phyloP scores from a whole-genome alignment of 1,140 invertebrate genomes.

The Harpegnathos saltator region DNA sequence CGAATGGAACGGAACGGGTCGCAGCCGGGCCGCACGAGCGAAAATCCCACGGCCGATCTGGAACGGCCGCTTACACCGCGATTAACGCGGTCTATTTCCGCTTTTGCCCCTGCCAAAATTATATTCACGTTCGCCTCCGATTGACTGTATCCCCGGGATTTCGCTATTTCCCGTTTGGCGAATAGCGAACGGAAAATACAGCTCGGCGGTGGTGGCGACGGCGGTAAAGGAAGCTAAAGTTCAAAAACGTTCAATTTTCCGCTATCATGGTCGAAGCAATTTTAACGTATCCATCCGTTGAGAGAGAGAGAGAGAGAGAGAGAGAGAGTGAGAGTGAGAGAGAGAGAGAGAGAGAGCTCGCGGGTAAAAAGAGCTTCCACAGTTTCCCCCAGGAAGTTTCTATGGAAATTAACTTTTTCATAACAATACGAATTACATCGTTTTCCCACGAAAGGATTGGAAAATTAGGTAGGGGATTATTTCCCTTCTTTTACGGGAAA shows the following conservation, averaged over 20 bases:
- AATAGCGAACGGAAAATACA: no score
- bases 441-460: no score
- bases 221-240: not conserved
- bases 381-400: no score
- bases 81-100: constrained; percentile 29
- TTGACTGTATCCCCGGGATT: not conserved
- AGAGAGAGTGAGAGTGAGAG: no score
- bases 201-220: no score
- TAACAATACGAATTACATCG: no score
- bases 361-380: no score
- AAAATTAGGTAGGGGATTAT: no score
- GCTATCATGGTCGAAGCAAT: not conserved
- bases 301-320: no score
- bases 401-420: no score
- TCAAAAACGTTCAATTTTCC: not conserved
- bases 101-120: not conserved
- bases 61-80: not conserved
- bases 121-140: not conserved
- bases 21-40: not conserved
- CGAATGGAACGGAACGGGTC: constrained; percentile 29
- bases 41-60: constrained; percentile 18
- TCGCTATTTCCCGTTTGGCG: not conserved
- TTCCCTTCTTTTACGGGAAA: no score
- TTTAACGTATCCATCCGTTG: not conserved
- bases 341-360: no score